phyloP scores from a whole-genome alignment of 2,888 invertebrate genomes.

The Brachyptera risi region DNA sequence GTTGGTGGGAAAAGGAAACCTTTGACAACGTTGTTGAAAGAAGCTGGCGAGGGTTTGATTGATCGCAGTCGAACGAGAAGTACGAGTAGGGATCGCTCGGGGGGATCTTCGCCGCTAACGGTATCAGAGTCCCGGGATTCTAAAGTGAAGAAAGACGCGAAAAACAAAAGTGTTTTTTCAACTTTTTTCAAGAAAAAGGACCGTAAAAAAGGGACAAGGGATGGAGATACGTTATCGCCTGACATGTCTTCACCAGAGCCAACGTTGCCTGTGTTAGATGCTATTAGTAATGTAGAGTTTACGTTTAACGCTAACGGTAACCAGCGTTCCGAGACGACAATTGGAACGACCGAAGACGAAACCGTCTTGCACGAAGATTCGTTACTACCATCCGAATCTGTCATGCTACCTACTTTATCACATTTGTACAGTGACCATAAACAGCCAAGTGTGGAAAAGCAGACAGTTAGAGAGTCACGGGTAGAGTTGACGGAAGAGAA shows the following conservation, averaged over 20 bases:
- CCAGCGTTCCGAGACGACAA: conserved; percentile 34
- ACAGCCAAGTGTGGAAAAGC: conserved; percentile 35
- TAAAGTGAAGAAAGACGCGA: conserved; percentile 40
- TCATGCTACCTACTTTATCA: conserved; percentile 30
- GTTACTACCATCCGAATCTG: conserved; percentile 32
- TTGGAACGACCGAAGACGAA: neutral
- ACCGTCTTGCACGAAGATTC: conserved; percentile 14
- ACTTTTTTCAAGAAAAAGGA: conserved; percentile 40
- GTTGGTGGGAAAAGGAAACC: conserved; percentile 40
- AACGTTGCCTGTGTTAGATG: conserved; percentile 42
- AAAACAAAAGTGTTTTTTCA: conserved; percentile 45
- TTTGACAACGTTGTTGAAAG: conserved; percentile 42
- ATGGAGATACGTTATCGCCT: conserved; percentile 25
- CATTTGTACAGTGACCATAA: conserved; percentile 16
- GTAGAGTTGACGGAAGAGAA: conserved; percentile 23
- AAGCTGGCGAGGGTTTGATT: conserved; percentile 42
- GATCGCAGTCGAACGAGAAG: conserved; percentile 55
- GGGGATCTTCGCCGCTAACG: conserved; percentile 35
- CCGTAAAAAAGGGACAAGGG: conserved; percentile 33
- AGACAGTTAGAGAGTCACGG: neutral
- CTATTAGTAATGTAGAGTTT: conserved; percentile 48
- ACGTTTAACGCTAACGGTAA: conserved; percentile 43
- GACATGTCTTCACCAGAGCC: conserved; percentile 16
- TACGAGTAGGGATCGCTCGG: conserved; percentile 58
- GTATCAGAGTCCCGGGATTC: conserved; percentile 28